A percentile compares a stretch with the other conserved stretches of the same genome.
Conservation (phyloP, 2,797 vertebrate genomes). For the Hydrocynus forskahlii region DNA sequence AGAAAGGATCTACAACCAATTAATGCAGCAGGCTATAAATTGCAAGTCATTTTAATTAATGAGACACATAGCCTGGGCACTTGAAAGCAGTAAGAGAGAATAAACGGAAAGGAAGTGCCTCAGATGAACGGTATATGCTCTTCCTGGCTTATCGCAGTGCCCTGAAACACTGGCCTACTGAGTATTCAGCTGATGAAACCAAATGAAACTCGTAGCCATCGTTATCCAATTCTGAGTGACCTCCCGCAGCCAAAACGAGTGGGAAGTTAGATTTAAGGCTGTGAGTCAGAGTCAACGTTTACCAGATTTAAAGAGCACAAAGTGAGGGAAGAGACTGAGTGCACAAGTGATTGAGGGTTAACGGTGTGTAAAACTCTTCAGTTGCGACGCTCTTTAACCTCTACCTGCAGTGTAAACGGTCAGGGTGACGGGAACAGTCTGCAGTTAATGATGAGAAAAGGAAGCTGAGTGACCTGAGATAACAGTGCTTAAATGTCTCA, state of each 20-base stretch:
- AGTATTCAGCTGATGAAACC: conserved; percentile 40
- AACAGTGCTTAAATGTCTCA: conserved; percentile 9
- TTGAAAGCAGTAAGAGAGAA: conserved; percentile 15
- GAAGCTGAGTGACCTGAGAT: conserved; percentile 1
- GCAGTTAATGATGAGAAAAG: conserved; percentile 15
- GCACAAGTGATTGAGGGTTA: background rate
- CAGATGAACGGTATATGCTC: conserved; percentile 9
- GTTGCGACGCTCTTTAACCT: conserved; percentile 26
- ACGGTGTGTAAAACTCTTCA: background rate
- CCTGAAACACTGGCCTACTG: conserved; percentile 6
- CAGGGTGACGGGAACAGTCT: conserved; percentile 10
- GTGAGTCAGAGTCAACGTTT: background rate
- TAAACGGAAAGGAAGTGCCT: conserved; percentile 9
- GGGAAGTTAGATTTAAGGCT: background rate
- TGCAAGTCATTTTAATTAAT: conserved; percentile 47
- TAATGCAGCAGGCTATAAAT: conserved; percentile 46
- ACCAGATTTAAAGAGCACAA: background rate
- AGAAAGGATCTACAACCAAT: conserved; percentile 46
- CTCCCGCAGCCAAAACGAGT: conserved; percentile 15
- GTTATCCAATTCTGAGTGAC: conserved; percentile 5
- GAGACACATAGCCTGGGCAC: conserved; percentile 18
- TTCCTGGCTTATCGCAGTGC: conserved; percentile 23
- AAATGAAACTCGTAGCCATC: conserved; percentile 39
- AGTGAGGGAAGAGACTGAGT: background rate
- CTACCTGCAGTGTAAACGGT: background rate